A percentile compares a stretch with the other conserved stretches of the same genome.
These are phyloP conservation scores for Antennarius maculatus DNA, from an alignment of 2,797 vertebrate genomes.

Conservation along the genomic window DNA sequence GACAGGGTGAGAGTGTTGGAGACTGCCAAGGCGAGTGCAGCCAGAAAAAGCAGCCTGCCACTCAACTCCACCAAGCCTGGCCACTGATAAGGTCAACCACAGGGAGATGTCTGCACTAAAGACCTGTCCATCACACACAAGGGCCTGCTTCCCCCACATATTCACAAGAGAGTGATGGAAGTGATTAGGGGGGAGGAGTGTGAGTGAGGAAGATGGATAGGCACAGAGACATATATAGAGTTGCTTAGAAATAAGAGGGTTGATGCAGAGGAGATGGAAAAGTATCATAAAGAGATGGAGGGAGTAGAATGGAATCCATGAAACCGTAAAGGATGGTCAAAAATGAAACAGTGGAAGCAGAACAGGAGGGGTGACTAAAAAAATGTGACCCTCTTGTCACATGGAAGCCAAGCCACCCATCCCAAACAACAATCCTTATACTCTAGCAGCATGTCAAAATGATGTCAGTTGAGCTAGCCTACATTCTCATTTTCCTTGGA, in stretches of 20 bases:
- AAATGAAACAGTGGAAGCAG: neutral
- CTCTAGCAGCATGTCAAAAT: conserved; percentile 19
- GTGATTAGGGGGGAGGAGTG: conserved; percentile 60
- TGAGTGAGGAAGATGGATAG: conserved; percentile 55
- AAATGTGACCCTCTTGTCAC: conserved; percentile 21
- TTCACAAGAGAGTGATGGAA: conserved; percentile 59
- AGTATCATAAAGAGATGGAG: conserved; percentile 29
- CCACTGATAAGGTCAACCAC: conserved; percentile 71
- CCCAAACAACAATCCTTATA: conserved; percentile 21
- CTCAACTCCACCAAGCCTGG: conserved; percentile 64
- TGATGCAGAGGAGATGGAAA: conserved; percentile 47
- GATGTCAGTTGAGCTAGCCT: conserved; percentile 24
- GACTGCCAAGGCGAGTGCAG: conserved; percentile 50
- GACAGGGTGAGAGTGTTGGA: conserved; percentile 33
- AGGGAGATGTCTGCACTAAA: conserved; percentile 72
- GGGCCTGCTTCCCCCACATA: conserved; percentile 55
- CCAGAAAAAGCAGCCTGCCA: conserved; percentile 74
- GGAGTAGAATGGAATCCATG: conserved; percentile 21
- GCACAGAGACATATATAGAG: conserved; percentile 58
- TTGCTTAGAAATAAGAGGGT: conserved; percentile 55
- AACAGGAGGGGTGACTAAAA: neutral
- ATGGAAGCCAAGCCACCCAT: conserved; percentile 44
- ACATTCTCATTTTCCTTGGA: conserved; percentile 8
- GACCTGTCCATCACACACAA: conserved; percentile 77
- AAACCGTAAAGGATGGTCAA: conserved; percentile 27